phyloP scores from a whole-genome alignment of 2,113 vertebrate genomes.

The Megaceryle maxima region DNA sequence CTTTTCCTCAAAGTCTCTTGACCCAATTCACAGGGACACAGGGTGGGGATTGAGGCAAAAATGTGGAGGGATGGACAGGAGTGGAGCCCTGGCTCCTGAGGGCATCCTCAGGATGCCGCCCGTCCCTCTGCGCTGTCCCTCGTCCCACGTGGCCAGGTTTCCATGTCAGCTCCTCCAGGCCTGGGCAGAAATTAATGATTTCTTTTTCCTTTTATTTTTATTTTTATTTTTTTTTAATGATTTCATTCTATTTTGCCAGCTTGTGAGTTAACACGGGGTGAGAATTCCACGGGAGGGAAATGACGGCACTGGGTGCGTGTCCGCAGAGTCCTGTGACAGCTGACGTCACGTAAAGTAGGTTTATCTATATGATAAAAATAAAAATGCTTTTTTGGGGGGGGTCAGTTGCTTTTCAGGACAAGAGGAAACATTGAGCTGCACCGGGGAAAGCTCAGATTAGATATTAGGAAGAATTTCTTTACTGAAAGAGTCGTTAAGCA shows the following conservation, averaged over 20 bases:
- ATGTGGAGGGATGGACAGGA: not conserved
- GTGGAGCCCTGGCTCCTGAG: not conserved
- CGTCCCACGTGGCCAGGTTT: not conserved
- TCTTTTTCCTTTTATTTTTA: not conserved
- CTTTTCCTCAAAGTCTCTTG: fast-evolving
- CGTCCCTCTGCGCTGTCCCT: not conserved
- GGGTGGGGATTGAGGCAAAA: not conserved
- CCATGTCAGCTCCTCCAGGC: not conserved
- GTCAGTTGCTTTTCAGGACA: not conserved
- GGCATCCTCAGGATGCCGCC: not conserved
- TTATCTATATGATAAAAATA: not conserved
- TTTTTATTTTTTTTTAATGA: not conserved
- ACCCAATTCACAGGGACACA: fast-evolving
- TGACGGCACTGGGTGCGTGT: fast-evolving
- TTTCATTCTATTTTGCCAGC: not conserved
- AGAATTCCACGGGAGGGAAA: not conserved
- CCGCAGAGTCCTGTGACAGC: not conserved
- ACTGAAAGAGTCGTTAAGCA: no score
- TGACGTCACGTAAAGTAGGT: not conserved
- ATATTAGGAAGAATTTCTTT: no score
- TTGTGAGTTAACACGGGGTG: not conserved
- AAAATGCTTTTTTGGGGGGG: not conserved
- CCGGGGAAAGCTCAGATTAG: no score
- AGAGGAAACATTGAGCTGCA: no score
- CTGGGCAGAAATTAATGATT: not conserved